Conservation (phyloP, 2,113 vertebrate species). For the Machaerirhynchus nigripectus region DNA sequence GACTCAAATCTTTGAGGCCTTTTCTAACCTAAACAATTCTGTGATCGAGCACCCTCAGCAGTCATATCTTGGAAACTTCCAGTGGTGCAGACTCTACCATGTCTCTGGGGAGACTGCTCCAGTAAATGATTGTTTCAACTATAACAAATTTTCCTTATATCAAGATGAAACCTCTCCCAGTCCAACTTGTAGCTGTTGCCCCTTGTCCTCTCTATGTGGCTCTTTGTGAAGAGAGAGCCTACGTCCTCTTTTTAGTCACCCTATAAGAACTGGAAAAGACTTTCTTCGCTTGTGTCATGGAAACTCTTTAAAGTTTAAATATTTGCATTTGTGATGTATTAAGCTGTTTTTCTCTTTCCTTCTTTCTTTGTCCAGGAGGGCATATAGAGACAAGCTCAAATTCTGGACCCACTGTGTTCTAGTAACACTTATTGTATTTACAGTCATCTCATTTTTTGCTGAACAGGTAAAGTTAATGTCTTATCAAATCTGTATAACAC, state of each 20-base stretch:
- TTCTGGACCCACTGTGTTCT: slow-evolving; percentile 98
- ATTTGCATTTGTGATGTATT: not conserved
- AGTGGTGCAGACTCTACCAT: not conserved
- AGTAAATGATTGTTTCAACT: not conserved
- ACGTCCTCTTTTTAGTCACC: rapidly evolving
- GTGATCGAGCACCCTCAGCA: not conserved
- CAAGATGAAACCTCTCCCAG: not conserved
- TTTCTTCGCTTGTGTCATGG: not conserved
- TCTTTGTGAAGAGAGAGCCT: not conserved
- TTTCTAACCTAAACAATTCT: not conserved
- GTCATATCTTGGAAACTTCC: not conserved
- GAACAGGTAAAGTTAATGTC: slow-evolving; percentile 85
- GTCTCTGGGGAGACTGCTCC: not conserved
- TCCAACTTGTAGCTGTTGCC: not conserved
- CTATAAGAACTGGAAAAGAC: not conserved
- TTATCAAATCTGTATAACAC: not conserved
- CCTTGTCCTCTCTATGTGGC: not conserved
- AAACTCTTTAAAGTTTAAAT: not conserved
- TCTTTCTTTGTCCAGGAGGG: slow-evolving; percentile 79
- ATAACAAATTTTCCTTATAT: not conserved
- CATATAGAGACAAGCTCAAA: slow-evolving; percentile 94
- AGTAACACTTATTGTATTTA: slow-evolving; percentile 91
- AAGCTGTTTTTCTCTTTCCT: slow-evolving; percentile 17
- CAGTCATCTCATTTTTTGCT: slow-evolving; percentile 94
- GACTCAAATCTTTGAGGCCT: not conserved